Conservation (phyloP, 2,797 vertebrate genomes). For the Tauraco hartlaubi region DNA sequence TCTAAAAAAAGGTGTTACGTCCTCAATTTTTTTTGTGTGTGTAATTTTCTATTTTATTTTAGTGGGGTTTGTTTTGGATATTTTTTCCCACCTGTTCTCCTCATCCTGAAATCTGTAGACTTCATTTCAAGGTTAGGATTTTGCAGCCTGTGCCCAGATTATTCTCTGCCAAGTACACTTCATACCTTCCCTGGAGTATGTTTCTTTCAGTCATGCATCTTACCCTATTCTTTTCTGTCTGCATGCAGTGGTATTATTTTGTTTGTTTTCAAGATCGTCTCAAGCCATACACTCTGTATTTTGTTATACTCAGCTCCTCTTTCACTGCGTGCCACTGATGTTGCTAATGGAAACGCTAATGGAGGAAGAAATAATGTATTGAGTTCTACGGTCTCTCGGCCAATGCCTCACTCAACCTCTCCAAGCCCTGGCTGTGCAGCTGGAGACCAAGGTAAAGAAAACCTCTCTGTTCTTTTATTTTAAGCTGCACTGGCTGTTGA, state of each 20-base stretch:
- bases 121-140: not conserved
- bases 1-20: not conserved
- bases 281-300: slow-evolving; percentile 18
- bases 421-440: slow-evolving; percentile 83
- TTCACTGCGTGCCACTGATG: slow-evolving; percentile 83
- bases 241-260: not conserved
- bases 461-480: not conserved
- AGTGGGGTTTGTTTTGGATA: not conserved
- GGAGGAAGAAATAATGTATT: slow-evolving; percentile 83
- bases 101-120: not conserved
- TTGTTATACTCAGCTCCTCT: slow-evolving; percentile 81
- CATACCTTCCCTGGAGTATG: not conserved
- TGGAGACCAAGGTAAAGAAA: slow-evolving; percentile 85
- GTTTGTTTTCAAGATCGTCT: slow-evolving; percentile 47
- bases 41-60: not conserved
- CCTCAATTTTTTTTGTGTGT: rapidly evolving
- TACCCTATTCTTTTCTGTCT: not conserved
- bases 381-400: slow-evolving; percentile 83
- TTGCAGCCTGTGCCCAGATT: not conserved
- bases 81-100: not conserved
- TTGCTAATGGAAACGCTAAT: slow-evolving; percentile 83
- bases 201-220: not conserved
- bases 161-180: not conserved
- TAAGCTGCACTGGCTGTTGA: not conserved
- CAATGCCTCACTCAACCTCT: slow-evolving; percentile 82